Base-by-base conservation (phyloP, 1,140 invertebrate genomes). In the Archegozetes longisetosus region DNA sequence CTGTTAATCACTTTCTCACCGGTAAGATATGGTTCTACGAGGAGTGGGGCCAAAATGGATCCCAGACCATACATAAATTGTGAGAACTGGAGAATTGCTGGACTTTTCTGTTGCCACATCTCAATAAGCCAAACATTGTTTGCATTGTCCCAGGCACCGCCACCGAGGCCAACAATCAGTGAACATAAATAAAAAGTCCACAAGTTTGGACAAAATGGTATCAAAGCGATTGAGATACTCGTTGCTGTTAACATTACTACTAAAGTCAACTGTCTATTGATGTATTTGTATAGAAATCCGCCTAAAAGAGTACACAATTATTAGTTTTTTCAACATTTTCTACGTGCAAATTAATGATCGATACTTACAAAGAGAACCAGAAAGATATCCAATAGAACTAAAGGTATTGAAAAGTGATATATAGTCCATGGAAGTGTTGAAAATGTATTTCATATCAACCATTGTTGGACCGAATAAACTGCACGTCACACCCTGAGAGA, bases 91-190 rank as follows among this genome's bases (percentile, higher is more conserved):
- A 58, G 48, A 1, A 58, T 20, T 1, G 57, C n/a, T 28, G 57
- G 24, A 58, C 49, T 49, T 9, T 22, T 51, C 12, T 28, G 2
- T 22, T 40, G 57, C 57, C 57, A 58, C 57, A 58, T 58, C 13
- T 49, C 60, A 25, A 63, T 47, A 13, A 63, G 25, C 62, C 62
- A 63, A 29, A 53, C 50, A 54, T 50, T 63, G n/a, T 29, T 55
- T 4, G 50, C 60, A 28, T 25, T 32, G 23, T 62, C 62, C 53
- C 59, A 61, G 28, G n/a, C 26, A 6, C 59, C 61, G 4, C 22
- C 47, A 25, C 58, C 55, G 4, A 47, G 26, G 14, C 25, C 28
- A 6, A 51, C 12, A 20, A 62, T 23, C 1, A n/a, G n/a, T 13
- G 17, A 22, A 25, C 17, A 23, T 25, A 47, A 25, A 57, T 46